phyloP scores from a whole-genome alignment of 2,113 vertebrate species.

The Bufo bufo region DNA sequence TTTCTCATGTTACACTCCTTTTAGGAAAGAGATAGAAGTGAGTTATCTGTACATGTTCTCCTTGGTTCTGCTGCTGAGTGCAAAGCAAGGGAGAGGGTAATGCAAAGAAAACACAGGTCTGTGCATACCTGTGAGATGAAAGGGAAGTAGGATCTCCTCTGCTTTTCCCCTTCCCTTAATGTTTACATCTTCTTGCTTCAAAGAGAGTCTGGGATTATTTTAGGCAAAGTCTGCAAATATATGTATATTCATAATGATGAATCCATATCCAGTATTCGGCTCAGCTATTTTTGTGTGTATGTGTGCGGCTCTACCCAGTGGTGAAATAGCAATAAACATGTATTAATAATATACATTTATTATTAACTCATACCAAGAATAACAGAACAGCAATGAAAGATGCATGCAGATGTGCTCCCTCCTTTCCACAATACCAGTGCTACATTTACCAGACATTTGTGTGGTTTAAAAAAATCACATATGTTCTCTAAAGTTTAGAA shows the following conservation, averaged over 20 bases:
- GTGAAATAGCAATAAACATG: slow-evolving; percentile 27
- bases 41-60: too few relatives aligned
- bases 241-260: not conserved
- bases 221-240: not conserved
- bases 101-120: too few relatives aligned
- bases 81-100: too few relatives aligned
- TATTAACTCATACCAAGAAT: slow-evolving; percentile 27
- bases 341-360: slow-evolving; percentile 31
- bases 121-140: too few relatives aligned
- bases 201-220: too few relatives aligned
- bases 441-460: not conserved
- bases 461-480: not conserved
- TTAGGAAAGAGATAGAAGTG: too few relatives aligned
- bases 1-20: too few relatives aligned
- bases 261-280: not conserved
- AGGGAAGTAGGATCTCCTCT: too few relatives aligned
- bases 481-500: not conserved
- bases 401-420: not conserved
- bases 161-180: too few relatives aligned
- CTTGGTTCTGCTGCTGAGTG: too few relatives aligned
- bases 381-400: slow-evolving; percentile 36
- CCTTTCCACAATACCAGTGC: not conserved
- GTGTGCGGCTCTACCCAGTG: not conserved
- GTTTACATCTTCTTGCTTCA: too few relatives aligned
- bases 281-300: not conserved